phyloP scores from a whole-genome alignment of 1,140 invertebrate genomes.

The Drosophila nigrodunni region DNA sequence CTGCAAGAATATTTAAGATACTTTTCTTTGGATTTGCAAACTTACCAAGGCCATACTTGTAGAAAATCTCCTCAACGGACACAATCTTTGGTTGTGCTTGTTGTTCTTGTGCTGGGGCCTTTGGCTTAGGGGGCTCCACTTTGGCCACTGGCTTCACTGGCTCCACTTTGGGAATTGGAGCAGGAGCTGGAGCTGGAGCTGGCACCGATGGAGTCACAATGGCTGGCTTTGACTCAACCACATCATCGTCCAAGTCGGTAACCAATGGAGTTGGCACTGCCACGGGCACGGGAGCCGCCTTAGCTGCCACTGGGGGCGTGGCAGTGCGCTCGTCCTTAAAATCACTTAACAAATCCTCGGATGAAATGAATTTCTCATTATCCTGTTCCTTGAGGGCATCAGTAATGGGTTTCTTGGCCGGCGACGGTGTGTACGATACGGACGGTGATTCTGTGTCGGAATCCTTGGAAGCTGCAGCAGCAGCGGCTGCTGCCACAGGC shows the following conservation, averaged over 20 bases:
- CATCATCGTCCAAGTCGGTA: constrained; percentile 78
- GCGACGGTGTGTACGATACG: constrained; percentile 72
- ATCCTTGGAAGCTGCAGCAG: constrained; percentile 53
- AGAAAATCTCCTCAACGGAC: constrained; percentile 83
- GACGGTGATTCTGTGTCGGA: constrained; percentile 79
- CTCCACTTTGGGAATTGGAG: constrained; percentile 41
- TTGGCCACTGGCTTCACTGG: constrained; percentile 29
- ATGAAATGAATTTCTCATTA: constrained; percentile 83
- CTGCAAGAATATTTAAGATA: neutral
- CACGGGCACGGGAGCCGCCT: constrained; percentile 18
- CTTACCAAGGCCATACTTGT: constrained; percentile 82
- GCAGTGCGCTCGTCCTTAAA: constrained; percentile 78
- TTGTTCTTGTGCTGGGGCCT: constrained; percentile 25
- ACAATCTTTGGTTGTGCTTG: constrained; percentile 75
- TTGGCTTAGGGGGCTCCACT: constrained; percentile 27
- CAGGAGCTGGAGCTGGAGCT: constrained; percentile 37
- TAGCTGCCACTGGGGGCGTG: constrained; percentile 45
- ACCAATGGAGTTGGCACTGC: constrained; percentile 53
- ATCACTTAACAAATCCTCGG: constrained; percentile 79
- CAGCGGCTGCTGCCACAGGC: constrained; percentile 17
- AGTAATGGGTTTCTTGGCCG: constrained; percentile 79
- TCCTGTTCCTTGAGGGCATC: constrained; percentile 82
- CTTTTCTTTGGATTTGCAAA: neutral
- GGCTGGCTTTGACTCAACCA: constrained; percentile 42
- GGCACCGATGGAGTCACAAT: constrained; percentile 29